A percentile compares a stretch with the other conserved stretches of the same genome.
Evolutionary conservation across 2,888 invertebrate species (phyloP).

Genomic region (Ectemnius lituratus): DNA sequence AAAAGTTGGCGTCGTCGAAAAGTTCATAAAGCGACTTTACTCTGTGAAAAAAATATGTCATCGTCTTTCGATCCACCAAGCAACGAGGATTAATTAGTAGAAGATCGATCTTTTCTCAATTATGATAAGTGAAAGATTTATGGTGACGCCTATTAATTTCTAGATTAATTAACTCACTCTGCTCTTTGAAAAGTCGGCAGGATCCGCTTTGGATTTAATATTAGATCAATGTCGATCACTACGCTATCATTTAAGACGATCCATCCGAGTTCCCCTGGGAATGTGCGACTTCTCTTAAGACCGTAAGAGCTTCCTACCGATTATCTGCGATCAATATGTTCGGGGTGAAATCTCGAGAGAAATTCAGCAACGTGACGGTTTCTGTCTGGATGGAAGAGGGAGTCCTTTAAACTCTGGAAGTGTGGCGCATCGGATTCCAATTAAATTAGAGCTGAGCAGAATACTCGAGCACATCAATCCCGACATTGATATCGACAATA

Average conservation of each 20-base stretch:
- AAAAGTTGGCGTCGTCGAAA: no score
- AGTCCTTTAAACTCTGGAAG: slow-evolving; percentile 50
- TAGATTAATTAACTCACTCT: no score
- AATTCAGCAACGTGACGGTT: slow-evolving; percentile 21
- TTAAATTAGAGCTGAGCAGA: slow-evolving; percentile 12
- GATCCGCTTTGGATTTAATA: background rate
- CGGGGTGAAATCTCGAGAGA: slow-evolving; percentile 23
- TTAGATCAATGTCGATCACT: background rate
- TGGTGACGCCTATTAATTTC: no score
- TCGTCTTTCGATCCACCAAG: no score
- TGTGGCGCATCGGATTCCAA: slow-evolving; percentile 32
- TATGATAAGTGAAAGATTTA: no score
- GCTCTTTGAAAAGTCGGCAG: background rate
- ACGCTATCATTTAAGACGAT: background rate
- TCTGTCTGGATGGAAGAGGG: slow-evolving; percentile 40
- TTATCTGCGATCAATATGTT: slow-evolving; percentile 50
- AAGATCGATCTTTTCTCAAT: no score
- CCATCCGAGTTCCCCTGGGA: background rate
- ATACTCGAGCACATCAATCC: no score
- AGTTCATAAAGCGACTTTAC: no score
- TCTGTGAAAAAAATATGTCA: no score
- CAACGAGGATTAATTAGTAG: no score
- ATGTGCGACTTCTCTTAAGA: background rate
- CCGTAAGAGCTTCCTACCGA: slow-evolving; percentile 28
- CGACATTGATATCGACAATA: no score